These are phyloP conservation scores for Euplexia lucipara DNA, from an alignment of 2,888 invertebrate species.

Conservation along the genomic window DNA sequence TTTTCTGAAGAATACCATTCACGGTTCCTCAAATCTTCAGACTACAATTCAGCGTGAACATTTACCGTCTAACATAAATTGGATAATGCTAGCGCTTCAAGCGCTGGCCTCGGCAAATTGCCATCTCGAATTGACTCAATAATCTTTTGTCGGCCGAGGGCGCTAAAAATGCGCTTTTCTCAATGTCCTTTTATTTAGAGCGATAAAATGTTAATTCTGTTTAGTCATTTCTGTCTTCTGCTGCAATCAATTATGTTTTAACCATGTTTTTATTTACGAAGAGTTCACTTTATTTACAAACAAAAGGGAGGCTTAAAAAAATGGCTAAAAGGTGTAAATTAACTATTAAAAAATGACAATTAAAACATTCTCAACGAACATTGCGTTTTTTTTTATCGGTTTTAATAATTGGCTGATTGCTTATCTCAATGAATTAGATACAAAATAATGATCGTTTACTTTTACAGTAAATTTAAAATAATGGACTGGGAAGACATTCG, in stretches of 20 bases:
- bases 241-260: conserved; percentile 6
- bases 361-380: no score
- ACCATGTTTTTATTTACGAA: background rate
- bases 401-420: no score
- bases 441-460: no score
- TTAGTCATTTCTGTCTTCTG: background rate
- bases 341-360: no score
- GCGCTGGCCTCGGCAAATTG: conserved; percentile 13
- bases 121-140: conserved; percentile 13
- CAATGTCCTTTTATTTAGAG: background rate
- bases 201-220: conserved; percentile 2
- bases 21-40: no score
- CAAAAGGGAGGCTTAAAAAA: background rate
- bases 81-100: background rate
- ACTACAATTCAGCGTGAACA: no score
- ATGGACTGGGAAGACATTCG: no score
- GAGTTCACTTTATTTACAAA: no score
- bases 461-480: no score
- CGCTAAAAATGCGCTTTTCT: conserved; percentile 4
- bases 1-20: no score
- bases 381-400: no score
- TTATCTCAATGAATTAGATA: no score
- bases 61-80: background rate
- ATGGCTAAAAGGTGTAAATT: background rate
- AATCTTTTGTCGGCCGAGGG: conserved; percentile 2